Evolutionary conservation across 1,140 invertebrate genomes (phyloP).

Genomic region (Zaprionus gabonicus): DNA sequence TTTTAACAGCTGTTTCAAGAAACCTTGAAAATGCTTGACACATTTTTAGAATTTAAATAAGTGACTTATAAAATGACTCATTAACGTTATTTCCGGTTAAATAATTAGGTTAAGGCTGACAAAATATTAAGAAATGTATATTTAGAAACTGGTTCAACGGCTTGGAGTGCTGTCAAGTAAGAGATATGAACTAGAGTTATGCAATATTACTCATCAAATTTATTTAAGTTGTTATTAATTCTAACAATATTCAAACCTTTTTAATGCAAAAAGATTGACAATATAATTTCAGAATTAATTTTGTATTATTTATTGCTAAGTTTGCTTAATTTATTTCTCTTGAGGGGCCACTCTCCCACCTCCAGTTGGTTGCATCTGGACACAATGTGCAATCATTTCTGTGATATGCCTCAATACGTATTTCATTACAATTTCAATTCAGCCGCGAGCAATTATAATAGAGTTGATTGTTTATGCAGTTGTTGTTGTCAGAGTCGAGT

Average conservation of each 20-base stretch:
- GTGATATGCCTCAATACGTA: conserved; percentile 29
- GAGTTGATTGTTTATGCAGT: conserved; percentile 25
- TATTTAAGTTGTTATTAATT: background rate
- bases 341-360: background rate
- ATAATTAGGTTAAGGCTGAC: background rate
- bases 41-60: background rate
- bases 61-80: background rate
- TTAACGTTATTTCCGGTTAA: background rate
- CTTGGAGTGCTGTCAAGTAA: background rate
- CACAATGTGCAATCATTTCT: conserved; percentile 33
- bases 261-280: no score
- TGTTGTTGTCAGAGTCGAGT: conserved; percentile 21
- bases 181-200: background rate
- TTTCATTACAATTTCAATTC: conserved; percentile 53
- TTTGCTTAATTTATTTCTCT: background rate
- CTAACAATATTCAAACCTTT: background rate
- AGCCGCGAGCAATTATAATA: conserved; percentile 45
- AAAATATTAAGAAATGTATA: background rate
- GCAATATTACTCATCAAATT: background rate
- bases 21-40: background rate
- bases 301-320: background rate
- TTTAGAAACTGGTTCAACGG: background rate
- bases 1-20: background rate
- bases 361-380: background rate
- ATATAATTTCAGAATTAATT: no score